Evolutionary conservation across 2,888 invertebrate genomes (phyloP).

Genomic region (Trisateles emortualis): DNA sequence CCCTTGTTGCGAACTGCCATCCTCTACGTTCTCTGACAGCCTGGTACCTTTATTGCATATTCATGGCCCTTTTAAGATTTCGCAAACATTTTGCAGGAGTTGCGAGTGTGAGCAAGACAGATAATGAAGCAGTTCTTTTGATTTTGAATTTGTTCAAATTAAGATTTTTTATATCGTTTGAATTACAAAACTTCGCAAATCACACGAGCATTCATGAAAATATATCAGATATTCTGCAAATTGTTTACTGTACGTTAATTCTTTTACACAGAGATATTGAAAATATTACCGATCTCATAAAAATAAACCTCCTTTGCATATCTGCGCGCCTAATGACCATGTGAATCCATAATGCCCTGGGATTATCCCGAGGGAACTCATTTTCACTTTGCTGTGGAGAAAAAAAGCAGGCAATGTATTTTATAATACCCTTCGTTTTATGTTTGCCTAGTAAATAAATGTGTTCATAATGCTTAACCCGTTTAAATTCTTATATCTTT

Average conservation of each 20-base stretch:
- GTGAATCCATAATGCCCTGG: conserved; percentile 68
- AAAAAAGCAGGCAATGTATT: conserved; percentile 32
- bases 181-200: no score
- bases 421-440: conserved; percentile 38
- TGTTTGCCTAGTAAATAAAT: conserved; percentile 55
- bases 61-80: conserved; percentile 72
- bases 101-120: conserved; percentile 19
- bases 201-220: no score
- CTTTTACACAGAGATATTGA: neutral
- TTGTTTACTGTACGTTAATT: conserved; percentile 3
- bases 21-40: conserved; percentile 64
- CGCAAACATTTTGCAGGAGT: conserved; percentile 59
- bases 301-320: conserved; percentile 47
- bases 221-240: no score
- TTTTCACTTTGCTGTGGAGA: conserved; percentile 18
- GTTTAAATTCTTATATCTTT: conserved; percentile 53
- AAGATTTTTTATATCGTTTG: no score
- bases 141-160: no score
- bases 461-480: conserved; percentile 39
- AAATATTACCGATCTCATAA: conserved; percentile 9
- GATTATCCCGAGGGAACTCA: conserved; percentile 53
- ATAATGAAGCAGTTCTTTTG: neutral
- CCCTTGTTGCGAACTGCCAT: conserved; percentile 76
- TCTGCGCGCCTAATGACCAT: conserved; percentile 64
- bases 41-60: conserved; percentile 86